Evolutionary conservation across 1,140 invertebrate species (phyloP).

Genomic region (Parapsyche elsis): DNA sequence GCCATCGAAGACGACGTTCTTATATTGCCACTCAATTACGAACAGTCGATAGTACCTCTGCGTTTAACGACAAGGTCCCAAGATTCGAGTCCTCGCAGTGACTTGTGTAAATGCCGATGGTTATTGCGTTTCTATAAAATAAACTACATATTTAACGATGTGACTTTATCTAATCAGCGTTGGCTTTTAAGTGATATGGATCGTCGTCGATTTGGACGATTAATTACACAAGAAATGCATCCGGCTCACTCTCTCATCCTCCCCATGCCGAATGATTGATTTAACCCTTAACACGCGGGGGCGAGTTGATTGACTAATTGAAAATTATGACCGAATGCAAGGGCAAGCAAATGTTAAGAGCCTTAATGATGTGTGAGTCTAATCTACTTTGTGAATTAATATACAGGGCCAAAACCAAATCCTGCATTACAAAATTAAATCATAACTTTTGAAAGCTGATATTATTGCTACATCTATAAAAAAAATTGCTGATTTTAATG

Average conservation of each 20-base stretch:
- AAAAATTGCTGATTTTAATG: too few species aligned
- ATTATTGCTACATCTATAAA: too few species aligned
- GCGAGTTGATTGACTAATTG: constrained; percentile 46
- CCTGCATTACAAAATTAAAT: too few species aligned
- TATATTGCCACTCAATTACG: constrained; percentile 1
- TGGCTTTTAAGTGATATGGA: too few species aligned
- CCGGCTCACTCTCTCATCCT: background rate
- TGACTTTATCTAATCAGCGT: too few species aligned
- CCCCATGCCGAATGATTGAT: constrained; percentile 42
- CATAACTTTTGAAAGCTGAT: too few species aligned
- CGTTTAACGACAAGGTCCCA: background rate
- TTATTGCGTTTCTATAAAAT: too few species aligned
- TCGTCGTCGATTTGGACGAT: background rate
- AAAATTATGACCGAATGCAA: constrained; percentile 37
- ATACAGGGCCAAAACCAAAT: background rate
- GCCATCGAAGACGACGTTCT: background rate
- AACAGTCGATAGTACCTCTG: background rate
- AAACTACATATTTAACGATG: too few species aligned
- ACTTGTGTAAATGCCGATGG: too few species aligned
- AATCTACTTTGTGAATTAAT: background rate
- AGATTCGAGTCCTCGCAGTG: too few species aligned
- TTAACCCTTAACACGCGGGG: constrained; percentile 23
- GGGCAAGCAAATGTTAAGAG: background rate
- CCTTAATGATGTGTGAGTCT: background rate
- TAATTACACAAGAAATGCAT: constrained; percentile 6